Evolutionary conservation across 2,113 vertebrate genomes (phyloP).

Genomic region (Taurulus bubalis): DNA sequence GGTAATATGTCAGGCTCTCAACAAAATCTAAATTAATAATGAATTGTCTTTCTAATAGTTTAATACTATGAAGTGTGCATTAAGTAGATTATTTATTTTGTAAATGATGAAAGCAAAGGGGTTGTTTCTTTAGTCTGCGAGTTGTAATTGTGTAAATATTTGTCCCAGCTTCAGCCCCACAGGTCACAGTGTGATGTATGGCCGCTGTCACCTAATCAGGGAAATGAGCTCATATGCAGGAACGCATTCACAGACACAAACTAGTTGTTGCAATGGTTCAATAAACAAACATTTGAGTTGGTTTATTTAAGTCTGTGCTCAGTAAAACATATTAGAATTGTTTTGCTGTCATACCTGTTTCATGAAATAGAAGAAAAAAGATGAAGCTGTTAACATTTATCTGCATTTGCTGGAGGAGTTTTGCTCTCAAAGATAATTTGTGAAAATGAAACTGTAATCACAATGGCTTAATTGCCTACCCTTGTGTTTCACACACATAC

Average conservation of each 20-base stretch:
- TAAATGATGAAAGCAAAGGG: slow-evolving; percentile 10
- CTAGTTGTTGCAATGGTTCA: not conserved
- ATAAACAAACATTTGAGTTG: not conserved
- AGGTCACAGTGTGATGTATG: slow-evolving; percentile 63
- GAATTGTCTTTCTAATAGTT: not conserved
- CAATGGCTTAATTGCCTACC: not conserved
- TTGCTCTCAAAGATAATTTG: not conserved
- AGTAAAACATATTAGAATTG: not conserved
- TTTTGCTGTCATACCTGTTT: not conserved
- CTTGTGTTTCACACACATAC: slow-evolving; percentile 17
- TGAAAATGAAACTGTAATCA: not conserved
- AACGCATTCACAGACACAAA: slow-evolving; percentile 45
- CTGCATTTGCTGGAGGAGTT: not conserved
- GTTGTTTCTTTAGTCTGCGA: slow-evolving; percentile 25
- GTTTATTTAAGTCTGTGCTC: not conserved
- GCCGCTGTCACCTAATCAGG: slow-evolving; percentile 63
- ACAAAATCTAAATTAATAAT: not conserved
- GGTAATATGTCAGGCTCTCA: not conserved
- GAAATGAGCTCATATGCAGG: slow-evolving; percentile 60
- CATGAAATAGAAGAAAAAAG: not conserved
- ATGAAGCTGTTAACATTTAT: not conserved
- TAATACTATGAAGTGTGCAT: not conserved
- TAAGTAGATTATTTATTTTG: not conserved
- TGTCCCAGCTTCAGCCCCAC: slow-evolving; percentile 49
- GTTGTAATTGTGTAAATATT: slow-evolving; percentile 61